A percentile compares a stretch with the other conserved stretches of the same genome.
phyloP scores from a whole-genome alignment of 92 coral and sea anemone genomes.

The Bergia puertoricense region DNA sequence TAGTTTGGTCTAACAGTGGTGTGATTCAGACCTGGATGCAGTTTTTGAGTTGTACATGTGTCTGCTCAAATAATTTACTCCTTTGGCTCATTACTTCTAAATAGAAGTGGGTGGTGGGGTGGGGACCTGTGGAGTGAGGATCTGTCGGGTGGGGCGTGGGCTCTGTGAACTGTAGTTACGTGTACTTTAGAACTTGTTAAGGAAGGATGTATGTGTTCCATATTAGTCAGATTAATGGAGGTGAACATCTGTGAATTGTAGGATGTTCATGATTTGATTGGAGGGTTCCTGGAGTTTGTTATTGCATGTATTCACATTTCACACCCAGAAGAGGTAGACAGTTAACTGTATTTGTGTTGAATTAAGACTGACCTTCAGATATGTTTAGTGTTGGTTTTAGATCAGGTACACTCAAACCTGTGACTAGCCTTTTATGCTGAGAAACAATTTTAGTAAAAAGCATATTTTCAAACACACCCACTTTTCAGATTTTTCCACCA shows the following conservation, averaged over 20 bases:
- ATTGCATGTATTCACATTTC: too few species aligned
- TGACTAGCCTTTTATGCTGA: too few species aligned
- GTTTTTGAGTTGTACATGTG: too few species aligned
- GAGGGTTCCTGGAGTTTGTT: neutral
- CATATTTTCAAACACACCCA: neutral
- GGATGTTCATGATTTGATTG: neutral
- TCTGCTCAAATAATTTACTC: too few species aligned
- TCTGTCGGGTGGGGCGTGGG: too few species aligned
- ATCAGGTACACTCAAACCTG: neutral
- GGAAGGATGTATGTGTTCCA: neutral
- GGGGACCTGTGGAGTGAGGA: too few species aligned
- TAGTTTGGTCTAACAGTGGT: too few species aligned
- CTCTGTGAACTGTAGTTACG: neutral
- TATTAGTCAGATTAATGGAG: neutral
- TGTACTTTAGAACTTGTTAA: neutral
- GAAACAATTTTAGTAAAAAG: neutral
- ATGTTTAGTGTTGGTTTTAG: too few species aligned
- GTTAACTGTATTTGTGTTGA: too few species aligned
- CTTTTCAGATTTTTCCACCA: neutral
- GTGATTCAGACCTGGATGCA: too few species aligned
- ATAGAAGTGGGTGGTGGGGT: too few species aligned
- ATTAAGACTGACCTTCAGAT: neutral
- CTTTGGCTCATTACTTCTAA: too few species aligned
- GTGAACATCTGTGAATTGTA: neutral
- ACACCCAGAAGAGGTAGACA: neutral